Percentiles rank a stretch among this genome's conserved stretches.
These are phyloP conservation scores for Andrena fulva DNA, from an alignment of 2,888 invertebrate species.

Conservation along the genomic window DNA sequence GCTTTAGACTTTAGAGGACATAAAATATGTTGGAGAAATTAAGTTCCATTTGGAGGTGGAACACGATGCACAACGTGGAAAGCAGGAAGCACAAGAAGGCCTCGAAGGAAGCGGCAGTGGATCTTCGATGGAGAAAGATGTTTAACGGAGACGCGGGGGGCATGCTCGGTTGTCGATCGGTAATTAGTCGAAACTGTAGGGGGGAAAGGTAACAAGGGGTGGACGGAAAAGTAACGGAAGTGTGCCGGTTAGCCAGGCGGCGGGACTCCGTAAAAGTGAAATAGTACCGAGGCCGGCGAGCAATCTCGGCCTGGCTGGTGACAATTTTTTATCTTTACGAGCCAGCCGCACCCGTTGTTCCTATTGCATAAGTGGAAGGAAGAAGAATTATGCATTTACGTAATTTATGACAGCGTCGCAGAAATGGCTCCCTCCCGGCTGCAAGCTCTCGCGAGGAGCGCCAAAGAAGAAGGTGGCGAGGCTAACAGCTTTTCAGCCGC, in stretches of 20 bases:
- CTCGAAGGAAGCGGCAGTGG: background rate
- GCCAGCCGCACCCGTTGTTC: constrained; percentile 67
- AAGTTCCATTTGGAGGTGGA: too few relatives aligned
- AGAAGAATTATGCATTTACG: constrained; percentile 82
- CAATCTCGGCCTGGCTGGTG: constrained; percentile 74
- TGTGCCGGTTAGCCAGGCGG: constrained; percentile 63
- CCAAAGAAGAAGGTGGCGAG: constrained; percentile 9
- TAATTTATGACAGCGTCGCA: constrained; percentile 77
- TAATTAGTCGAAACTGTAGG: constrained; percentile 12
- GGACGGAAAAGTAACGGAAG: constrained; percentile 33
- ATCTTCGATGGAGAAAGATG: background rate
- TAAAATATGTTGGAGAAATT: too few relatives aligned
- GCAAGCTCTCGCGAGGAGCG: constrained; percentile 15
- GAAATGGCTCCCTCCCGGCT: constrained; percentile 70
- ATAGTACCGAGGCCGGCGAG: constrained; percentile 69
- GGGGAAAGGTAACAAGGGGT: constrained; percentile 14
- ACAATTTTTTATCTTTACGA: constrained; percentile 82
- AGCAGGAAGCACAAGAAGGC: background rate
- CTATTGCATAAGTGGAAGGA: constrained; percentile 80
- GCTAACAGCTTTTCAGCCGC: background rate
- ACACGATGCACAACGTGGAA: background rate
- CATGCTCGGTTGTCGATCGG: constrained; percentile 53
- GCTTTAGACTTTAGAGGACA: too few relatives aligned
- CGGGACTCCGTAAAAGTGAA: constrained; percentile 75
- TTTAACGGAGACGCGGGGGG: background rate